These are phyloP conservation scores for Trichonephila clavata DNA, from an alignment of 1,140 invertebrate species.

Conservation along the genomic window DNA sequence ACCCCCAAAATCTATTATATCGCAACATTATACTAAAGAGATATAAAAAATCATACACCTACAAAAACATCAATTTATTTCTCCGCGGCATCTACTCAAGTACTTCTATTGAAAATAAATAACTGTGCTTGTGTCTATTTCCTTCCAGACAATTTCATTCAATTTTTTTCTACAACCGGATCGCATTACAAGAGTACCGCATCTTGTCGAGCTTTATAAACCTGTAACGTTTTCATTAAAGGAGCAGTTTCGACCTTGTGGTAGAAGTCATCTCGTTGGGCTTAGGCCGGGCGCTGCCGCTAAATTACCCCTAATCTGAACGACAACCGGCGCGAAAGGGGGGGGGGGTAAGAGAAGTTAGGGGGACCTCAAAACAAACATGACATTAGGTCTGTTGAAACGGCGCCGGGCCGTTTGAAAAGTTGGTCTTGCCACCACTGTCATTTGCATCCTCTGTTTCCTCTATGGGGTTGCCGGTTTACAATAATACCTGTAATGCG, in stretches of 20 bases:
- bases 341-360: not conserved
- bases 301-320: conserved; percentile 72
- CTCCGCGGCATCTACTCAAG: not conserved
- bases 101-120: conserved; percentile 42
- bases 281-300: not conserved
- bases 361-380: conserved; percentile 64
- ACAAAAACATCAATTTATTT: not conserved
- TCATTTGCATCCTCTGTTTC: conserved; percentile 71
- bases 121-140: not conserved
- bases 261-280: conserved; percentile 21
- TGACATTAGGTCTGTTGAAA: conserved; percentile 66
- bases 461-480: conserved; percentile 17
- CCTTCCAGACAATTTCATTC: not conserved
- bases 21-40: not conserved
- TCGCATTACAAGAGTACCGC: not conserved
- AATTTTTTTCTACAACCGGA: conserved; percentile 35
- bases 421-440: conserved; percentile 55
- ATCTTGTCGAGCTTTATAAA: conserved; percentile 23
- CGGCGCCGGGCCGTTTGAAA: conserved; percentile 67
- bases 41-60: not conserved
- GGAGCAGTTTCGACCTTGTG: conserved; percentile 20
- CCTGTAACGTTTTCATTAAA: conserved; percentile 55
- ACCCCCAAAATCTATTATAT: not conserved
- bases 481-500: conserved; percentile 4
- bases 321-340: not conserved